Evolutionary conservation across 2,888 invertebrate genomes (phyloP).

Genomic region (Eulithis testata): DNA sequence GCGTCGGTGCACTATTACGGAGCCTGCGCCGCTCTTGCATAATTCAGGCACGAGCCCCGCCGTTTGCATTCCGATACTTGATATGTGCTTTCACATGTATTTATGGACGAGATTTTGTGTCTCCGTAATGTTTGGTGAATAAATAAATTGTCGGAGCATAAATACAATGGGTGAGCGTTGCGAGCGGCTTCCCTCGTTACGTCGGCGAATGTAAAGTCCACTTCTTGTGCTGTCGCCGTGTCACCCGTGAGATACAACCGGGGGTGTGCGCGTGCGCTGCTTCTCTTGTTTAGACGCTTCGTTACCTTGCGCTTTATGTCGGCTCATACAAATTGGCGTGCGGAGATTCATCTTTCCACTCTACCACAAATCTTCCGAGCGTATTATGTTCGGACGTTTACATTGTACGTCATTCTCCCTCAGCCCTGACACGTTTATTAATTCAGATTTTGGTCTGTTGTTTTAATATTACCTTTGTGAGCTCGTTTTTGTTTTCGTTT

Average conservation of each 20-base stretch:
- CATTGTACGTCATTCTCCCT: conserved; percentile 65
- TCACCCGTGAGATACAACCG: conserved; percentile 76
- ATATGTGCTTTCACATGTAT: conserved; percentile 85
- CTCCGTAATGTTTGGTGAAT: conserved; percentile 83
- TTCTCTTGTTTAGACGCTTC: conserved; percentile 79
- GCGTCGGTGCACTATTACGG: conserved; percentile 76
- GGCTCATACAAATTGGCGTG: conserved; percentile 79
- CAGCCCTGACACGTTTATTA: conserved; percentile 61
- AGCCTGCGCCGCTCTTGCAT: conserved; percentile 77
- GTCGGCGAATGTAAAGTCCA: conserved; percentile 82
- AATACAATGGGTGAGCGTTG: conserved; percentile 79
- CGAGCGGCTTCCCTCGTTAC: conserved; percentile 79
- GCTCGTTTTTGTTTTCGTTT: conserved; percentile 15
- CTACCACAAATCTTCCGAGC: conserved; percentile 60
- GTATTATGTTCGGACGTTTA: conserved; percentile 62
- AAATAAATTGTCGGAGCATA: conserved; percentile 83
- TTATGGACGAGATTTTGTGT: conserved; percentile 85
- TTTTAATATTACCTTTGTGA: conserved; percentile 33
- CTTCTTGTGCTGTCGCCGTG: conserved; percentile 77
- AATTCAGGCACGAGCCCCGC: conserved; percentile 81
- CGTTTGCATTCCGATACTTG: conserved; percentile 84
- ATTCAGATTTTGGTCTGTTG: conserved; percentile 32
- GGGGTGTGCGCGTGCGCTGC: conserved; percentile 47
- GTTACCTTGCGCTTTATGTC: conserved; percentile 79
- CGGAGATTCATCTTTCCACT: conserved; percentile 60